Evolutionary conservation across 2,888 invertebrate genomes (phyloP), one percentile per base, ranked within the genome.

Genomic region (Odontocolon sp.): DNA sequence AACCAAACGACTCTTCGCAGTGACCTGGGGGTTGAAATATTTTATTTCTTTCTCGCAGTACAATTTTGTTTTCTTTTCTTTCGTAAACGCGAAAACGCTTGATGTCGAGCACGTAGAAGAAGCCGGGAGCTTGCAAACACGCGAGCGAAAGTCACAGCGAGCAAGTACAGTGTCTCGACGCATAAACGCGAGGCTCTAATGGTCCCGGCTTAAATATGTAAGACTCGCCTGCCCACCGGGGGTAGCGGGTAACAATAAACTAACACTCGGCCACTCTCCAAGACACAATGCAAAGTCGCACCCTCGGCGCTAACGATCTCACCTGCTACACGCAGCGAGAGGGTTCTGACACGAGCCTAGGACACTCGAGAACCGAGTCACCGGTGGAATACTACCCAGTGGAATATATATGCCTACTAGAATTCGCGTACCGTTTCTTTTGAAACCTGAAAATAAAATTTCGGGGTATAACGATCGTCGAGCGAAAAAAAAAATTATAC

Each of bases 241-340:
- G 89, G 86, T 87, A 87, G 85, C 85, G 84, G 86, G 86, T 89
- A 90, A 89, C 89, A 88, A 90, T 90, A 89, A 89, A 89, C 88
- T 82, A 89, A 90, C 89, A 90, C 89, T 89, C 85, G 83, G 79
- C 80, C 78, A 79, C 83, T 86, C 87, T 84, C 81, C 64, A 78
- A 81, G 84, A 79, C 85, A 90, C 89, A 89, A 89, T 88, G 86
- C 84, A 64, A 42, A 84, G 86, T 88, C 87, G 83, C 88, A 85
- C 87, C 87, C 85, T 82, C 79, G 82, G 85, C 83, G 87, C 89
- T 89, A 89, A 89, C 89, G 84, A 89, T 88, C 87, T 87, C 89
- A 89, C 88, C 87, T 87, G 50, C 8, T 54, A 36, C 54, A 42
- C 75, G 57, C 75, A 78, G 64, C 11, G 31, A 61, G 59, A 21